Base-by-base conservation (phyloP, 1,140 invertebrate species). In the Wasmannia auropunctata region DNA sequence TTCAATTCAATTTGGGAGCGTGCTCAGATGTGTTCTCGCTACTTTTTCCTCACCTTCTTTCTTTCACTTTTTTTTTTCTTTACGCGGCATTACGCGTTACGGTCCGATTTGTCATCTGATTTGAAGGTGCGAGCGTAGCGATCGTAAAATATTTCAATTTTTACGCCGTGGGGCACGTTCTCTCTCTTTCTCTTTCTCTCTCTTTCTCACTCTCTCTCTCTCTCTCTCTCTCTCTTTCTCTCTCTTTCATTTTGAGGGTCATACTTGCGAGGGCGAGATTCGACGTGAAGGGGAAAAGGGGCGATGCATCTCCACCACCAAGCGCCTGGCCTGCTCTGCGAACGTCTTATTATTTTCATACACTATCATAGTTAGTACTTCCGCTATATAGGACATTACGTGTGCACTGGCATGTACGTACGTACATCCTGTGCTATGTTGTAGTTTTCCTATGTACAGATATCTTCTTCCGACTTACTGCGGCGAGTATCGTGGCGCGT, bases 351-450 rank as follows among this genome's bases (percentile, higher is more conserved):
- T 86, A 90, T 91, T 88, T 86, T 83, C 89, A 90, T 91, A 87
- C 89, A 80, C 84, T 91, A 91, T 88, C 79, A 90, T 93, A 93
- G 85, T 92, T 93, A 92, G 85, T 90, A 90, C 90, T 92, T 92
- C 62, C 87, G 86, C 89, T 93, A 92, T 88, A 88, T 93, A 93
- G 90, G 92, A 93, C 92, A 93, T 90, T 93, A 93, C 87, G 90
- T 91, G 90, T 91, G 90, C 91, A 93, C 90, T 75, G 92, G 90
- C 90, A 89, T 88, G 79, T 76, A 88, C 88, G 79, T 76, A 88
- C 88, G 90, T 90, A 91, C 89, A 91, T 91, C 86, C 88, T 91
- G 92, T 92, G 90, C 87, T 80, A 70, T 90, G 88, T 93, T 89
- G 84, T 89, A 93, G 80, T 70, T 92, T 37, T 43, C 49, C 62